Conservation (phyloP, 2,113 vertebrate genomes). For the Euleptes europaea region DNA sequence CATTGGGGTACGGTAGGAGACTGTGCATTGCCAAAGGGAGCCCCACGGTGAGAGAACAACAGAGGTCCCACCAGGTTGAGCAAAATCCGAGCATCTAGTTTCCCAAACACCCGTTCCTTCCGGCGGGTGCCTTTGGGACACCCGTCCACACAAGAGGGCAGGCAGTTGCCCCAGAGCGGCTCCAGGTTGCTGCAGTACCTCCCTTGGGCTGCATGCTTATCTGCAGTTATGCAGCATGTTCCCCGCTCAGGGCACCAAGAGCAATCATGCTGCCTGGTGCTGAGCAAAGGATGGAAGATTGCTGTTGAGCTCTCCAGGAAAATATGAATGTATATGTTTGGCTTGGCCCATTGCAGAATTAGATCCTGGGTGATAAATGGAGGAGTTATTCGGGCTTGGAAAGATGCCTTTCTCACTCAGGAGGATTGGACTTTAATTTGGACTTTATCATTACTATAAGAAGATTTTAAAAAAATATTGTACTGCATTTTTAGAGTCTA, state of each 20-base stretch:
- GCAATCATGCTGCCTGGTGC: neutral
- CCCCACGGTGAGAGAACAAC: neutral
- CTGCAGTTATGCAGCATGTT: neutral
- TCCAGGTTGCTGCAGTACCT: neutral
- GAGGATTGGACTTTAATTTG: too few relatives aligned
- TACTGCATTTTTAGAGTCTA: too few relatives aligned
- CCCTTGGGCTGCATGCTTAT: neutral
- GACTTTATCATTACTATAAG: too few relatives aligned
- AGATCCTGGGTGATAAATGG: too few relatives aligned
- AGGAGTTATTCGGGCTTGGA: too few relatives aligned
- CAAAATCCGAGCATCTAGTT: neutral
- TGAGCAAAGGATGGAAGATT: too few relatives aligned
- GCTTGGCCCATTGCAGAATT: too few relatives aligned
- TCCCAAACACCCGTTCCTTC: neutral
- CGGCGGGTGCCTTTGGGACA: neutral
- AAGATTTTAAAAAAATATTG: too few relatives aligned
- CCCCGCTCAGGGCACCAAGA: neutral
- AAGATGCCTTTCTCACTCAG: too few relatives aligned
- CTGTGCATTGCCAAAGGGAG: neutral
- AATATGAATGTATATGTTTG: too few relatives aligned
- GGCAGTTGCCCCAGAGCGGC: neutral
- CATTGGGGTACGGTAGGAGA: neutral
- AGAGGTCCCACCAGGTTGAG: neutral
- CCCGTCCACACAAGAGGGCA: neutral
- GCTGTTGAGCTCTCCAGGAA: too few relatives aligned